Conservation (phyloP, 2,113 vertebrate genomes). For the Bettongia penicillata region DNA sequence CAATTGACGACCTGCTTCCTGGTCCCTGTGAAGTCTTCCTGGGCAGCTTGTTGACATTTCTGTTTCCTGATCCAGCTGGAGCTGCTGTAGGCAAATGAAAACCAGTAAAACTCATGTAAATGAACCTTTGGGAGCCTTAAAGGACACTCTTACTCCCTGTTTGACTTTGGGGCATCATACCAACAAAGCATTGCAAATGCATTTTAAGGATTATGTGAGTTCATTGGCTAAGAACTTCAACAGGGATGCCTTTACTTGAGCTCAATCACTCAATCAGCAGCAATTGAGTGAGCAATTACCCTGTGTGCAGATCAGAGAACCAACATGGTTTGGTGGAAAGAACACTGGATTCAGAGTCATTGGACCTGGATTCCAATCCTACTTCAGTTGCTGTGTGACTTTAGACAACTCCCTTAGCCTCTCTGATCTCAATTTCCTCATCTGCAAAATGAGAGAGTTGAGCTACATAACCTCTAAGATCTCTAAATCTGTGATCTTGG, state of each 20-base stretch:
- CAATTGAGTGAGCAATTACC: neutral
- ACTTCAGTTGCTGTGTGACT: neutral
- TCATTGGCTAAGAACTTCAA: neutral
- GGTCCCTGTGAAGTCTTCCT: constrained; percentile 47
- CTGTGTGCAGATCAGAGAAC: neutral
- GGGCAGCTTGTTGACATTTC: constrained; percentile 59
- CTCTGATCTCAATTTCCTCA: neutral
- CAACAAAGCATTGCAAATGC: constrained; percentile 37
- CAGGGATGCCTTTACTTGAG: neutral
- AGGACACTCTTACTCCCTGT: constrained; percentile 15
- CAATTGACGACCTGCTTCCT: constrained; percentile 71
- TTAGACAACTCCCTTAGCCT: neutral
- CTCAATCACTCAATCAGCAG: neutral
- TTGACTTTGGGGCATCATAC: constrained; percentile 44
- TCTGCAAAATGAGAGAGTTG: neutral
- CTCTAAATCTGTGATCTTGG: neutral
- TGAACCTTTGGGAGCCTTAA: constrained; percentile 58
- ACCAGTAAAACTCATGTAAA: constrained; percentile 63
- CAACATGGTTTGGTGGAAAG: neutral
- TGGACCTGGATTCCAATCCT: neutral
- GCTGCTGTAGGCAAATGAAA: constrained; percentile 67
- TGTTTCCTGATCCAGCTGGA: constrained; percentile 72
- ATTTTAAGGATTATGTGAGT: constrained; percentile 49
- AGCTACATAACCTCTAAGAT: neutral
- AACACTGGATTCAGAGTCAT: neutral